Evolutionary conservation across 2,797 vertebrate genomes (phyloP).

Genomic region (Lycodopsis pacificus): DNA sequence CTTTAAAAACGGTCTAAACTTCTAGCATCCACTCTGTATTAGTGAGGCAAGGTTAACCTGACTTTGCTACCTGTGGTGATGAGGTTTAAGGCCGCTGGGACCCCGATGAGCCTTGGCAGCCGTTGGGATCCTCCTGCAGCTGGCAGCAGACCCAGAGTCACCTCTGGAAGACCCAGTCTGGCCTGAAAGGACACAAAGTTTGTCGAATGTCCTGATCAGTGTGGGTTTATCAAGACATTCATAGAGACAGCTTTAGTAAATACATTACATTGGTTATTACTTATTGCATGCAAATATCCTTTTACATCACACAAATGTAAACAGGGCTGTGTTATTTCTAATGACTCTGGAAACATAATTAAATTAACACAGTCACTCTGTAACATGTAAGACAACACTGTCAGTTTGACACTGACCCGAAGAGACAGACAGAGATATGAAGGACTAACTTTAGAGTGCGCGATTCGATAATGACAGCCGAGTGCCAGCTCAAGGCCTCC

Average conservation of each 20-base stretch:
- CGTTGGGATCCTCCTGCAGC: constrained; percentile 91
- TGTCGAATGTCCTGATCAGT: constrained; percentile 1
- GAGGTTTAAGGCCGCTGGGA: constrained; percentile 90
- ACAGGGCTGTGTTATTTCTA: neutral
- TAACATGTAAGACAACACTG: constrained; percentile 9
- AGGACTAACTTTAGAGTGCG: constrained; percentile 85
- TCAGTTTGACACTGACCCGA: constrained; percentile 21
- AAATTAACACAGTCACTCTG: neutral
- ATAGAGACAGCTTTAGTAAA: neutral
- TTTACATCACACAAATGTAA: neutral
- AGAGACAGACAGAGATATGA: constrained; percentile 28
- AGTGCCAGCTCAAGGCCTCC: constrained; percentile 93
- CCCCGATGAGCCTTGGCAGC: constrained; percentile 90
- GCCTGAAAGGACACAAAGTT: constrained; percentile 79
- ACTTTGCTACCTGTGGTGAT: constrained; percentile 89
- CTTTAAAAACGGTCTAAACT: neutral
- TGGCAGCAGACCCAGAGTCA: constrained; percentile 91
- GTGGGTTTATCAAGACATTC: neutral
- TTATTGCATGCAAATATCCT: no score
- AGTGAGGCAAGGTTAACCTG: constrained; percentile 1
- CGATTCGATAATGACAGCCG: constrained; percentile 93
- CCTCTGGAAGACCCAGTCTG: constrained; percentile 91
- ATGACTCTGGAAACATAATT: neutral
- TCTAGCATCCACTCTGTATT: neutral
- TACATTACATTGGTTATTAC: neutral